Conservation (phyloP, 2,888 invertebrate species). For the Pycnomerus fuliginosus region DNA sequence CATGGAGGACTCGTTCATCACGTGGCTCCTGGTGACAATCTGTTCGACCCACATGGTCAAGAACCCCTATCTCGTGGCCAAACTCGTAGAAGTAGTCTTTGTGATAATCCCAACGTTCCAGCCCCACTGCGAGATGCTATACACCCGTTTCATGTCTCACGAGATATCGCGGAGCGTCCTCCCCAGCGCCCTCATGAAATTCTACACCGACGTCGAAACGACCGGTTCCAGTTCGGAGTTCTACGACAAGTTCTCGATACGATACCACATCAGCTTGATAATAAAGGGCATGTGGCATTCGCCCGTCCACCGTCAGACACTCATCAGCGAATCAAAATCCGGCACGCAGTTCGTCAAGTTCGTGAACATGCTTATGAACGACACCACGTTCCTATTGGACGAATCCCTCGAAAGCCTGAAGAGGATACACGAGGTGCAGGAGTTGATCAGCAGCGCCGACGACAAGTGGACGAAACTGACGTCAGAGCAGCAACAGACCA, state of each 20-base stretch:
- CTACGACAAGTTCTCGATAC: conserved; percentile 98
- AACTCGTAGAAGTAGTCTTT: conserved; percentile 89
- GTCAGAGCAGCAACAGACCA: conserved; percentile 69
- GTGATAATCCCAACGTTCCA: conserved; percentile 73
- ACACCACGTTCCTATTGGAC: conserved; percentile 94
- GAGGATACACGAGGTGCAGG: conserved; percentile 85
- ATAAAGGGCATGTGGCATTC: conserved; percentile 95
- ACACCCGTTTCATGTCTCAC: conserved; percentile 82
- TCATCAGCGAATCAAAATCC: conserved; percentile 87
- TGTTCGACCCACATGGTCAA: conserved; percentile 89
- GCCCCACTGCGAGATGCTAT: conserved; percentile 56
- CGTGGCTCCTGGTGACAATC: conserved; percentile 85
- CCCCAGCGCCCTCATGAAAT: conserved; percentile 92
- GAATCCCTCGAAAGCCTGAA: conserved; percentile 92
- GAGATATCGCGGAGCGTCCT: conserved; percentile 78
- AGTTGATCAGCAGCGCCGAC: conserved; percentile 71
- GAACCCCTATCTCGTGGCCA: conserved; percentile 96
- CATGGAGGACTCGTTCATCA: conserved; percentile 80
- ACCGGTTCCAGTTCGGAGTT: conserved; percentile 98
- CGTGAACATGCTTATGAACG: conserved; percentile 97
- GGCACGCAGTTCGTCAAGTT: conserved; percentile 95
- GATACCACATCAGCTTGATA: conserved; percentile 97
- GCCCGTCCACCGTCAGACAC: conserved; percentile 79
- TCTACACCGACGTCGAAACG: conserved; percentile 97
- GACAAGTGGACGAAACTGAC: conserved; percentile 66